Conservation (phyloP, 2,888 invertebrate species). For the Nomada ferruginata region DNA sequence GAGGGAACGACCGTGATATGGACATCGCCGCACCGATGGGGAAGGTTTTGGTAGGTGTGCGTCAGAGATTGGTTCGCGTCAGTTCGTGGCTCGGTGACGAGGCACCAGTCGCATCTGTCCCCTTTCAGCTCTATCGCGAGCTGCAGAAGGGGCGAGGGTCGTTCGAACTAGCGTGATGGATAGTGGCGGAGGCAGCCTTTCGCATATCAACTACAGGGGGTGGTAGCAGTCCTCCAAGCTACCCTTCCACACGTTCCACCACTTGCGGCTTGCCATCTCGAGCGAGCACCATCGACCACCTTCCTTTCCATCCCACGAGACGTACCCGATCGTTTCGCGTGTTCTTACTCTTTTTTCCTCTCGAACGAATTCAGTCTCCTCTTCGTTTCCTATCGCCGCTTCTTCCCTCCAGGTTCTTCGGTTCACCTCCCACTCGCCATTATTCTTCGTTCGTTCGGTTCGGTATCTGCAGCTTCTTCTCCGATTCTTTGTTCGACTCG, state of each 20-base stretch:
- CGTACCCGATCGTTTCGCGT: slow-evolving; percentile 9
- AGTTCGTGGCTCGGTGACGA: slow-evolving; percentile 69
- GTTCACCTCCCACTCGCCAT: slow-evolving; percentile 9
- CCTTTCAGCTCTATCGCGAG: slow-evolving; percentile 65
- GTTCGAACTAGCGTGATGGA: slow-evolving; percentile 72
- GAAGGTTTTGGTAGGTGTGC: slow-evolving; percentile 22
- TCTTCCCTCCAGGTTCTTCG: not conserved
- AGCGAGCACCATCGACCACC: slow-evolving; percentile 33
- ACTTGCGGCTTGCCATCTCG: slow-evolving; percentile 52
- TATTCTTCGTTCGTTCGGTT: slow-evolving; percentile 37
- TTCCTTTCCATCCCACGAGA: slow-evolving; percentile 29
- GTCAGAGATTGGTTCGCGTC: slow-evolving; percentile 70
- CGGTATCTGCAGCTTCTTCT: slow-evolving; percentile 24
- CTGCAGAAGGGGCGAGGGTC: slow-evolving; percentile 30
- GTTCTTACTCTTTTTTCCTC: not conserved
- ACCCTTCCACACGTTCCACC: slow-evolving; percentile 55
- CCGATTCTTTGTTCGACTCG: slow-evolving; percentile 19
- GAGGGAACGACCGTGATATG: slow-evolving; percentile 3
- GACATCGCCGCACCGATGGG: slow-evolving; percentile 19
- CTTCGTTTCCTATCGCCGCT: not conserved
- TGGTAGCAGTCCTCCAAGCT: slow-evolving; percentile 30
- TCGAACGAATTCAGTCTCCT: not conserved
- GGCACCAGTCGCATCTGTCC: slow-evolving; percentile 74
- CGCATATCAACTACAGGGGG: slow-evolving; percentile 67
- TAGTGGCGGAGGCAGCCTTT: slow-evolving; percentile 60